Evolutionary conservation across 2,797 vertebrate species (phyloP), one percentile per base, ranked within the genome.

Genomic region (Anomalospiza imberbis): DNA sequence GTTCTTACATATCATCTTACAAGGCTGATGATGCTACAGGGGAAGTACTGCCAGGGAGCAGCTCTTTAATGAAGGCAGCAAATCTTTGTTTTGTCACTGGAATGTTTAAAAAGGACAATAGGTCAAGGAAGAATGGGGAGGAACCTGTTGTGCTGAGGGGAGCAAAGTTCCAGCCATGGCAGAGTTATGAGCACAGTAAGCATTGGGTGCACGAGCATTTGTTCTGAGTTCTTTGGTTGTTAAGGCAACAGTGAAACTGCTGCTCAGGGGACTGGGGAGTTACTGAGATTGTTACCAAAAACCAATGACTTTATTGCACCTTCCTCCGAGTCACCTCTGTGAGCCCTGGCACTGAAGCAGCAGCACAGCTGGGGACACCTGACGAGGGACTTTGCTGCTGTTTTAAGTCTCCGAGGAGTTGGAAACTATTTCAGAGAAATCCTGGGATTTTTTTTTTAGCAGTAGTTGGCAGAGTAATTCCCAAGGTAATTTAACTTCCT

Each of bases 191-290:
- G 60, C 63, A 29, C 22, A 1, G 2, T 2, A 3, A 77, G 36
- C 24, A n/a, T 10, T 63, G 1, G 1, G 20, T 1, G n/a, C 31
- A 16, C 0, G 0, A 15, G 20, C 22, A 10, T 36, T 32, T 73
- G 7, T 47, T 57, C 45, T 21, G 66, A 2, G 19, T 21, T n/a
- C 8, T 32, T 79, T 62, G 47, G 47, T 45, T 36, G 36, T 72
- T 53, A 89, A 87, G 81, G 45, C 70, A 88, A 84, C 61, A 91
- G 53, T 17, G 48, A 36, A 89, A 76, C 63, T 53, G 58, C 26
- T 58, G 53, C 68, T 80, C 36, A 6, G 25, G 55, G 45, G 48
- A 21, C 45, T 20, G 32, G 22, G 36, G 34, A n/a, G 32, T 66
- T 58, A 42, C 20, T 51, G 51, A 67, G 70, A 17, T 32, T 34